Evolutionary conservation across 2,888 invertebrate genomes (phyloP), one percentile per base, ranked within the genome.

Genomic region (Alentia gelatinosa): DNA sequence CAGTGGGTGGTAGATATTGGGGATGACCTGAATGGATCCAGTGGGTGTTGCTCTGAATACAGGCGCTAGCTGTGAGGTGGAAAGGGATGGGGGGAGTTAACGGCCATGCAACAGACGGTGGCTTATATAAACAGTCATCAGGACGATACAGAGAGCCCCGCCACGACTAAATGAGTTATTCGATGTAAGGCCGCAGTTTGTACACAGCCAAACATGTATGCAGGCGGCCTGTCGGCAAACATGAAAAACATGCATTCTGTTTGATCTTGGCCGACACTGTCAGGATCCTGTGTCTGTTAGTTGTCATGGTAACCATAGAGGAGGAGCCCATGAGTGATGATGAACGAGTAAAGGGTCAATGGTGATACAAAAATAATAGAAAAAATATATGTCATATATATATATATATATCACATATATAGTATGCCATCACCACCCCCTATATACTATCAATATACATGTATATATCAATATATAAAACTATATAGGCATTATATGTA

Each of bases 211-310:
- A 26, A 30, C 68, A 68, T 68, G 68, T 68, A 68, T 68, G 68
- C 68, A 68, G 68, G 68, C 68, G 68, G 68, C 68, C 68, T 68
- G 68, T 68, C 68, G 26, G 68, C 68, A 68, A 68, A 68, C 68
- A 68, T 68, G 12, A 68, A 68, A 68, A 68, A 30, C 68, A 68
- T 30, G 33, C 30, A 30, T 68, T 68, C 15, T 68, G 30, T 68
- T 68, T 68, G 68, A 68, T 68, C n/a, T 68, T 68, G 26, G 68
- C 68, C 68, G 68, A 26, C 33, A 1, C 33, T 68, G 68, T 68
- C 68, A 68, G 68, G 68, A 68, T 68, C 68, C 68, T 30, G 30
- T 68, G 33, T 12, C 56, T 56, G 56, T 19, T 68, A 3, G 68
- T 68, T 68, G 68, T 15, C 30, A 68, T 68, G 68, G 68, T n/a